Evolutionary conservation across 2,797 vertebrate species (phyloP), one percentile per base, ranked within the genome.

Genomic region (Aselliscus stoliczkanus): DNA sequence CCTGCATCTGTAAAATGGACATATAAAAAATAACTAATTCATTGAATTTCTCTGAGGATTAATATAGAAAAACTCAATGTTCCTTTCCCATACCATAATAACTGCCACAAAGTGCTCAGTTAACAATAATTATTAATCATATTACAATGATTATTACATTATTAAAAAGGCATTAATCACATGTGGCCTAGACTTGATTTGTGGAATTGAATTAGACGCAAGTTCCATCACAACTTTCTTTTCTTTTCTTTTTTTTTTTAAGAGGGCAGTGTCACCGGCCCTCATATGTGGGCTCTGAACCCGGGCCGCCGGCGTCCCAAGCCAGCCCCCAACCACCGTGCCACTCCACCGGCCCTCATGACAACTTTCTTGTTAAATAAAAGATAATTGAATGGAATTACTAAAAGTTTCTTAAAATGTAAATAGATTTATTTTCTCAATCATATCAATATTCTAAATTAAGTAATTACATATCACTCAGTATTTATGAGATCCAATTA

Each of bases 391-490:
- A 95, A 94, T 95, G 58, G 77, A 95, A 83, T 89, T 72, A 44
- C 81, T 82, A 18, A 9, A 6, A 95, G 67, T 95, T 91, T 93
- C 93, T 94, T 95, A 44, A 54, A 93, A 84, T 93, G 39, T 56
- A 52, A 65, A 84, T 56, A 97, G 13, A 9, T 97, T 94, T 1
- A 11, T 96, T 97, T 81, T 86, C 96, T 93, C 81, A 96, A 95
- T 88, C 60, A 84, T 60, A 62, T 95, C 56, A 95, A 79, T 90
- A 39, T 80, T 97, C 84, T 96, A 97, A 98, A 97, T 97, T 94
- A 97, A 95, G 94, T 77, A 94, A 98, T 98, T 98, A 96, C 31
- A 95, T 0, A 80, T 64, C 76, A 90, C 97, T 98, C 98, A 65
- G 95, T 96, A 96, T 97, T 97, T 98, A 97, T 73, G 88, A 97